Conservation (phyloP, 2,888 invertebrate genomes). For the Mesorhabditis spiculigera region DNA sequence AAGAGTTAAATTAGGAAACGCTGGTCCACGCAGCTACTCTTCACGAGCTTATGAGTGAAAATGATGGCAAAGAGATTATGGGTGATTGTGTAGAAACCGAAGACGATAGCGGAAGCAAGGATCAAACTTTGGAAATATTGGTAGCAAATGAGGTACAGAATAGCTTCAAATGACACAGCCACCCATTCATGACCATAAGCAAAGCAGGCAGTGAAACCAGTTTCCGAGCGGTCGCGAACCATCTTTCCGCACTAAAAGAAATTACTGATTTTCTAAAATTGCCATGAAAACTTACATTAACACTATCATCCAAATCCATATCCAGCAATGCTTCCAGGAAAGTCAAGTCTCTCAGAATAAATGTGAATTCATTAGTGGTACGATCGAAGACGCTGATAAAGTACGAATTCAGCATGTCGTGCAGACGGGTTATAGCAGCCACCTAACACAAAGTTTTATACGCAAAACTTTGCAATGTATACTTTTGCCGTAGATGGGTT, state of each 20-base stretch:
- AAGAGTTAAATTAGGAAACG: constrained; percentile 43
- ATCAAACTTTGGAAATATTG: constrained; percentile 64
- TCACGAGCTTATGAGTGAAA: constrained; percentile 48
- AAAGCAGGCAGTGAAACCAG: constrained; percentile 63
- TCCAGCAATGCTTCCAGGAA: constrained; percentile 70
- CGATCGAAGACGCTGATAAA: too few relatives aligned
- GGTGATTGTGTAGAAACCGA: constrained; percentile 44
- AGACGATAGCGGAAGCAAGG: constrained; percentile 68
- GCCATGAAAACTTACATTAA: too few relatives aligned
- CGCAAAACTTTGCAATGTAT: background rate
- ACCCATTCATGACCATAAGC: constrained; percentile 75
- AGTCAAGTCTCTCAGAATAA: background rate
- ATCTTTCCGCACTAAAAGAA: background rate
- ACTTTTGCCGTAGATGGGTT: constrained; percentile 39
- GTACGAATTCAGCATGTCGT: too few relatives aligned
- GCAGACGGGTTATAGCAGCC: too few relatives aligned
- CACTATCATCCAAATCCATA: constrained; percentile 68
- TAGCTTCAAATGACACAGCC: constrained; percentile 71
- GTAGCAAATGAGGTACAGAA: constrained; percentile 65
- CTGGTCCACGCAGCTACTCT: constrained; percentile 49
- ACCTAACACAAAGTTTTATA: too few relatives aligned
- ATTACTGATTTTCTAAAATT: background rate
- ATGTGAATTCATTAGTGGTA: too few relatives aligned
- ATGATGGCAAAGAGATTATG: constrained; percentile 31
- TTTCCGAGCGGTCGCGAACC: constrained; percentile 52